Evolutionary conservation across 2,797 vertebrate species (phyloP), one percentile per base, ranked within the genome.

Genomic region (Oophaga sylvatica): DNA sequence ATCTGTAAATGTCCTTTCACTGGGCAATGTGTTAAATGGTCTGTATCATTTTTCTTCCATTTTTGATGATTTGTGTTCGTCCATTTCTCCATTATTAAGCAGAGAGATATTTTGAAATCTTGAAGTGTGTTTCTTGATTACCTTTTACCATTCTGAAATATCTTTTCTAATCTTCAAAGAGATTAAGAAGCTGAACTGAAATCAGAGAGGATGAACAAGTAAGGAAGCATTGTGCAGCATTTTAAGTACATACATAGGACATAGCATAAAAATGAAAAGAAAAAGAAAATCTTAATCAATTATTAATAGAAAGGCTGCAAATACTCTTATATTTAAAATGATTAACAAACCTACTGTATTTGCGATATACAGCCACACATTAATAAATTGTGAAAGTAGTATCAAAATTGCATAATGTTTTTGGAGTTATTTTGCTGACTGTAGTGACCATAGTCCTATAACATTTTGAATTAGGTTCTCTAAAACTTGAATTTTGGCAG

Each of bases 141-240:
- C 19, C 20, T 31, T 26, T 89, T 89, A 83, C 19, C 85, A 70
- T 76, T 90, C 85, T 83, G 89, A 85, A 89, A 3, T 0, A 88
- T 19, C 85, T 91, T 88, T 89, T 80, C 78, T 91, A 90, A 88
- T 88, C 65, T 84, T 91, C 80, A 81, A 29, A 89, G 90, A 89
- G 31, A 87, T 91, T 85, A 90, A 83, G 88, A 86, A 90, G 80
- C 26, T 90, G 70, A 87, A 84, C 82, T 75, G 70, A 91, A 87
- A 84, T 77, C 77, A 5, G 84, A 88, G 85, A 75, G 68, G 82
- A 10, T 35, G 16, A 60, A 6, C 75, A 89, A 81, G 31, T 86
- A 87, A 90, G 87, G 81, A 70, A 68, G 84, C 48, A 78, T n/a
- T 89, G 62, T 90, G 20, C 19, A 70, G 45, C 20, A 81, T 89